Conservation (phyloP, 2,888 invertebrate species). For the Hydrotaea cyrtoneurina region DNA sequence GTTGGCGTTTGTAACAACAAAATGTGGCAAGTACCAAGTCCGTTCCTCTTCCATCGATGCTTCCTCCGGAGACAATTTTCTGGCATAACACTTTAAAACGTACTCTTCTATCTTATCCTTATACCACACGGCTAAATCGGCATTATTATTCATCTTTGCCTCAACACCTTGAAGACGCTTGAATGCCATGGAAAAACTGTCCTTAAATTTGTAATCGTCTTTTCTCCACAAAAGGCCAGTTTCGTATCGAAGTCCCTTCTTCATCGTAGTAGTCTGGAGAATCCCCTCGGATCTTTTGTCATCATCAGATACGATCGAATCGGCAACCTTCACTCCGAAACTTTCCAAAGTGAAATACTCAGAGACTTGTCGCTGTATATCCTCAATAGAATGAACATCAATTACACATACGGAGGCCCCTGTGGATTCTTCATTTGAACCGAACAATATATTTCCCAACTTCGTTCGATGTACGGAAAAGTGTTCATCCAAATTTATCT, state of each 20-base stretch:
- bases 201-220: conserved; percentile 21
- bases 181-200: conserved; percentile 28
- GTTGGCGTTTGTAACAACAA: too few species aligned
- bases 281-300: conserved; percentile 53
- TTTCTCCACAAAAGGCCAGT: conserved; percentile 44
- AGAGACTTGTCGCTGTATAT: conserved; percentile 9
- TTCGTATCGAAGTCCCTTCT: conserved; percentile 17
- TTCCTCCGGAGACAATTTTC: too few species aligned
- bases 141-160: conserved; percentile 35
- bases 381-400: background rate
- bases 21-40: too few species aligned
- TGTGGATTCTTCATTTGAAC: too few species aligned
- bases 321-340: conserved; percentile 48
- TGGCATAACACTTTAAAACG: too few species aligned
- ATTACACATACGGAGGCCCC: too few species aligned
- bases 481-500: too few species aligned
- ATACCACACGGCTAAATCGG: background rate
- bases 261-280: conserved; percentile 34
- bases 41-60: too few species aligned
- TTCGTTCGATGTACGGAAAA: conserved; percentile 38
- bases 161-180: conserved; percentile 46
- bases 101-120: background rate
- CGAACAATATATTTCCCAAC: conserved; percentile 36
- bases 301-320: conserved; percentile 35
- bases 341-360: conserved; percentile 46